Evolutionary conservation across 2,888 invertebrate genomes (phyloP).

Genomic region (Cheilosia soror): DNA sequence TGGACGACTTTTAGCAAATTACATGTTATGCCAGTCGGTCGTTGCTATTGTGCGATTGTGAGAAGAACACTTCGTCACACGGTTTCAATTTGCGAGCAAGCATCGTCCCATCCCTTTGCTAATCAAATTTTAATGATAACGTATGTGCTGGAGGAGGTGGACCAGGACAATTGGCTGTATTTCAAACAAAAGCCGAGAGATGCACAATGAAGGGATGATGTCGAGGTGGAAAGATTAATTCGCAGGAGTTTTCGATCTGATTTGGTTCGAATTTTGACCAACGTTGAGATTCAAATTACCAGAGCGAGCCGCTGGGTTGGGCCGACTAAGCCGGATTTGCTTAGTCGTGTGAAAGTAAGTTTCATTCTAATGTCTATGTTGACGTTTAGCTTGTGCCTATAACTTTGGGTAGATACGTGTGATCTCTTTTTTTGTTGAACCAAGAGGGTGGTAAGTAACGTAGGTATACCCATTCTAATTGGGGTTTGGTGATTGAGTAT

Average conservation of each 20-base stretch:
- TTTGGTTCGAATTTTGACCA: constrained; percentile 42
- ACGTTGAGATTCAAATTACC: constrained; percentile 63
- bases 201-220: constrained; percentile 7
- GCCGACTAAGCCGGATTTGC: constrained; percentile 73
- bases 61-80: constrained; percentile 29
- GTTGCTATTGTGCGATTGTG: constrained; percentile 36
- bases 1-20: constrained; percentile 51
- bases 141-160: constrained; percentile 54
- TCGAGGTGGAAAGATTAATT: constrained; percentile 36
- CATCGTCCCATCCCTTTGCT: constrained; percentile 45
- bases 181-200: constrained; percentile 15
- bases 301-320: constrained; percentile 35
- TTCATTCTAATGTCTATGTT: constrained; percentile 28
- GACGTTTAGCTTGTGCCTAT: constrained; percentile 7
- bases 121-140: constrained; percentile 71
- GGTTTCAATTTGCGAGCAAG: constrained; percentile 61
- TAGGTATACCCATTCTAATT: constrained; percentile 35
- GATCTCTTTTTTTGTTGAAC: not conserved
- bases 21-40: constrained; percentile 56
- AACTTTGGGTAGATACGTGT: constrained; percentile 10
- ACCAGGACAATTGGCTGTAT: constrained; percentile 47
- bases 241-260: constrained; percentile 20
- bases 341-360: constrained; percentile 70
- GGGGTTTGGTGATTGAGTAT: constrained; percentile 63
- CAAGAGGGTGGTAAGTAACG: not conserved